phyloP scores from a whole-genome alignment of 2,797 vertebrate species.

The Cryptoprocta ferox region DNA sequence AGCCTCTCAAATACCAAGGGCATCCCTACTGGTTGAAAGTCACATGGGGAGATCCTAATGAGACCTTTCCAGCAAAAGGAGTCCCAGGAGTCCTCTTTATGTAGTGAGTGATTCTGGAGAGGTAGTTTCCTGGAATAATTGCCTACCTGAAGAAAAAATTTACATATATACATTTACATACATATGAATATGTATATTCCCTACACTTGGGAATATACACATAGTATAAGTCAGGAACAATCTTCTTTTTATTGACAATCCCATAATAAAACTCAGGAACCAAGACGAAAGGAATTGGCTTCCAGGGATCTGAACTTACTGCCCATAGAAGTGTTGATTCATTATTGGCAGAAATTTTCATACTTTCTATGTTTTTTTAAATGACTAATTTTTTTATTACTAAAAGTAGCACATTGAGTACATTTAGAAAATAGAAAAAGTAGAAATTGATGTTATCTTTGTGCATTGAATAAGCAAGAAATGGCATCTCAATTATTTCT shows the following conservation, averaged over 20 bases:
- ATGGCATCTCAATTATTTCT: constrained; percentile 25
- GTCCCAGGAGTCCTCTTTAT: neutral
- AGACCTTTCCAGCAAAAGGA: neutral
- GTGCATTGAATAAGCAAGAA: constrained; percentile 67
- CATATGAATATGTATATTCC: neutral
- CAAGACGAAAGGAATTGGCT: constrained; percentile 58
- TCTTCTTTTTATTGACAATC: constrained; percentile 34
- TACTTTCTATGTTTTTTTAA: constrained; percentile 63
- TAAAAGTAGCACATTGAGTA: constrained; percentile 65
- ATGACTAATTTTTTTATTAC: constrained; percentile 69
- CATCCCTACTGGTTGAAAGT: neutral
- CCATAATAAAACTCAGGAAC: constrained; percentile 64
- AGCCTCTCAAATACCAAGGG: neutral
- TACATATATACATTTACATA: neutral
- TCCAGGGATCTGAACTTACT: constrained; percentile 69
- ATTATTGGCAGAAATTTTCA: constrained; percentile 71
- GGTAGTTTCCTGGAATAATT: constrained; percentile 38
- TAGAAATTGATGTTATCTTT: constrained; percentile 69
- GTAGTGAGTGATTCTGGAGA: constrained; percentile 31
- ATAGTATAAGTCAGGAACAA: constrained; percentile 54
- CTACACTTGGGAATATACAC: constrained; percentile 7
- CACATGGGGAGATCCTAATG: neutral
- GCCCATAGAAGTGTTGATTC: constrained; percentile 60
- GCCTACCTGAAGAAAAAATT: constrained; percentile 35
- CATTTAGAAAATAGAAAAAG: constrained; percentile 66